Percentiles rank a stretch among this genome's conserved stretches.
Evolutionary conservation across 2,888 invertebrate species (phyloP).

Genomic region (Sinhomidia bicolor): DNA sequence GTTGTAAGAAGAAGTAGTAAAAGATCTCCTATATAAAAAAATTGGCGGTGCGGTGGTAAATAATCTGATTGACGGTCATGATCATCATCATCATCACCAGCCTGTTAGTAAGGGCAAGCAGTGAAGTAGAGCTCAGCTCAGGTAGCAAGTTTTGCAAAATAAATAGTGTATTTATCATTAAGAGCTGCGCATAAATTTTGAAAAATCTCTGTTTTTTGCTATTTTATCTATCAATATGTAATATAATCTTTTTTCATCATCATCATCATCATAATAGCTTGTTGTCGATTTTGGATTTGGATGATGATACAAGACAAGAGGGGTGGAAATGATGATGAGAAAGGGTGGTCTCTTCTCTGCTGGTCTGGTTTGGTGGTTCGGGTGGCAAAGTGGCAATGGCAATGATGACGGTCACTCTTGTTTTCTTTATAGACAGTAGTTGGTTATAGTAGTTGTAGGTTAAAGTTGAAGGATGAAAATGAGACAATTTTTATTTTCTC

Average conservation of each 20-base stretch:
- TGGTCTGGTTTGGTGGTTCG: not conserved
- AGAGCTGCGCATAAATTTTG: too few species aligned
- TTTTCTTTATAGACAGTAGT: not conserved
- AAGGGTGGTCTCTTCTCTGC: slow-evolving; percentile 17
- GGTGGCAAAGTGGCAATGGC: not conserved
- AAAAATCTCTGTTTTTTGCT: too few species aligned
- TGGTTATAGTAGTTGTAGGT: slow-evolving; percentile 13
- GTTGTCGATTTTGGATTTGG: not conserved
- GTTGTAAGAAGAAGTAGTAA: too few species aligned
- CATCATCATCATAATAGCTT: not conserved
- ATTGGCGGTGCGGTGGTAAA: too few species aligned
- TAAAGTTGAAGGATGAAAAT: slow-evolving; percentile 23
- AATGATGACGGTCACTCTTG: not conserved
- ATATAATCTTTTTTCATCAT: not conserved
- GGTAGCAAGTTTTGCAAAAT: too few species aligned
- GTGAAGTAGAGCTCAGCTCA: too few species aligned
- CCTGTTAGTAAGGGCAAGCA: too few species aligned
- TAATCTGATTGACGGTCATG: too few species aligned
- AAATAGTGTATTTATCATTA: too few species aligned
- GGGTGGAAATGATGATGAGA: not conserved
- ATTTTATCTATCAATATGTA: not conserved
- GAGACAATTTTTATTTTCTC: slow-evolving; percentile 43
- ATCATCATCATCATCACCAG: too few species aligned
- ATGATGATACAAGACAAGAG: too few species aligned
- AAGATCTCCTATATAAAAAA: too few species aligned